Conservation (phyloP, 2,113 vertebrate species). For the Silurus glanis region DNA sequence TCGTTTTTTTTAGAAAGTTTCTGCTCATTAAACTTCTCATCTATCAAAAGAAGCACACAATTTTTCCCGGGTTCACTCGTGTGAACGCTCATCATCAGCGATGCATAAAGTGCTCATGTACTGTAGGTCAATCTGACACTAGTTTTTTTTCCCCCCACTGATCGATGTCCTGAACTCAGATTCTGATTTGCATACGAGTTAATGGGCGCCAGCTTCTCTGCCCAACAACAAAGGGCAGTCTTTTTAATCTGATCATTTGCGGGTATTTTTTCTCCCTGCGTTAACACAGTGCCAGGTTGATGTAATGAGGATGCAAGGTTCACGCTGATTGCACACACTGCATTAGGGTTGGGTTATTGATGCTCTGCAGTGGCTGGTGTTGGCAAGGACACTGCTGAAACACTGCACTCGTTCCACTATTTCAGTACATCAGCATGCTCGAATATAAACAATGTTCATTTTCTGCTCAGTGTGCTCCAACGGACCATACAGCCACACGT, state of each 20-base stretch:
- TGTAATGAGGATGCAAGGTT: background rate
- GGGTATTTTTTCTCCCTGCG: background rate
- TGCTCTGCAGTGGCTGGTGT: constrained; percentile 37
- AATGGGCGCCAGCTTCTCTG: background rate
- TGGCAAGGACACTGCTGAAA: constrained; percentile 31
- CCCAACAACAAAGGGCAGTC: background rate
- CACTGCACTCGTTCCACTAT: constrained; percentile 27
- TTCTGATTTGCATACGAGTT: constrained; percentile 5
- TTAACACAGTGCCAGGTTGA: background rate
- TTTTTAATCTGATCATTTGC: background rate
- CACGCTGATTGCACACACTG: constrained; percentile 21
- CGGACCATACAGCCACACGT: background rate
- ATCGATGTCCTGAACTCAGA: background rate
- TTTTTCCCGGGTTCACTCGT: background rate
- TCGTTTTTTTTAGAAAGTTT: background rate
- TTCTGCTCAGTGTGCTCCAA: too few species aligned
- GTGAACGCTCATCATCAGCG: background rate
- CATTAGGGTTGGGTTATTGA: constrained; percentile 1
- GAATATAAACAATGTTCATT: background rate
- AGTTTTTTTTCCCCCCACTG: background rate
- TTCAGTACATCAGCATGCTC: constrained; percentile 9
- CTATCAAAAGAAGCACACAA: background rate
- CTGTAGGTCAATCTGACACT: background rate
- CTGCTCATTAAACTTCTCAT: background rate
- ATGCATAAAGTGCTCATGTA: constrained; percentile 9